Base-by-base conservation (phyloP, 2,888 invertebrate genomes). In the Morinoia aosen region DNA sequence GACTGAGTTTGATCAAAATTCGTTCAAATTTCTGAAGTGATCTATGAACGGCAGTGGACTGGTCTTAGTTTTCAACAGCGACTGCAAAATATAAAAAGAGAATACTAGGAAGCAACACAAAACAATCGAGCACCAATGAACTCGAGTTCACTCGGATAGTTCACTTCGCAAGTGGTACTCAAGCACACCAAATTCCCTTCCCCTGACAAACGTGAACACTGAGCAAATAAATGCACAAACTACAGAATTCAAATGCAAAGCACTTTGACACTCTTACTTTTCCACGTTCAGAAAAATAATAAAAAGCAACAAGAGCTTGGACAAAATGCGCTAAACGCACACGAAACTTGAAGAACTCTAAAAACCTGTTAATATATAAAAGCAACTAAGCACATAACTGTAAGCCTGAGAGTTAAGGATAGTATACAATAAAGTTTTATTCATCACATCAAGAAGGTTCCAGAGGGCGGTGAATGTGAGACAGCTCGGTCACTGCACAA, bases 391-490 rank as follows among this genome's bases (percentile, higher is more conserved):
- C 39, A 58, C 58, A 94, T 94, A 94, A 94, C 94, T 57, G 94
- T 94, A 94, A 58, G 94, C 94, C 33, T 94, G 94, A n/a, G 94
- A 94, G 58, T 94, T 94, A n/a, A 94, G 48, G n/a, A 94, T 94
- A n/a, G n/a, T 94, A 94, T 94, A 58, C 94, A 94, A n/a, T 94
- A 94, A n/a, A 58, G 58, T 58, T 56, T 94, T 94, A 94, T 94
- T 94, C 94, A 94, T 94, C 58, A 94, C 94, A 94, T 58, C 90
- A 90, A 90, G 76, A 76, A 76, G 7, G 48, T 90, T 90, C 16
- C 40, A 39, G 40, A 90, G 48, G 40, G 11, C 90, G 11, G 12
- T 40, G 40, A 19, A 90, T 33, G 19, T 19, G 76, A 33, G 76
- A 76, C 76, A 48, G 8, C 40, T 40, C 90, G 11, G 90, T 40